Percentiles rank a stretch among this genome's conserved stretches.
Evolutionary conservation across 2,888 invertebrate species (phyloP).

Genomic region (Xanthorhoe designata): DNA sequence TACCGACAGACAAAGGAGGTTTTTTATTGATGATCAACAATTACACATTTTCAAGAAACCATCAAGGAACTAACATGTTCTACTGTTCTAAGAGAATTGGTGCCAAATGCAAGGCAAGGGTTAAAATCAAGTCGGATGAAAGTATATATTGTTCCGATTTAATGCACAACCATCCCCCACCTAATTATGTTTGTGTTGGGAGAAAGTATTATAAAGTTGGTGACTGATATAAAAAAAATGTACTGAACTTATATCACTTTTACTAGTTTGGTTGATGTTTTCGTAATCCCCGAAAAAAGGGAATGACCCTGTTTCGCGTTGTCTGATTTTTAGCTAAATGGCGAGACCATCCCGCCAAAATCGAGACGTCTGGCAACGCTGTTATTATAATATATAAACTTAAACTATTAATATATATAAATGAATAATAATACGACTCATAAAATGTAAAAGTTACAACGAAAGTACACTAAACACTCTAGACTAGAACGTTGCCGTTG

Average conservation of each 20-base stretch:
- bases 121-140: conserved; percentile 19
- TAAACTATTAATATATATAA: too few species aligned
- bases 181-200: conserved; percentile 35
- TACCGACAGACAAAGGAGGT: conserved; percentile 56
- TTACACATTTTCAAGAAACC: conserved; percentile 47
- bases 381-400: too few species aligned
- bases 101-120: conserved; percentile 43
- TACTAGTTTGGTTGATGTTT: too few species aligned
- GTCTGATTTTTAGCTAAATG: too few species aligned
- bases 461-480: too few species aligned
- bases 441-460: too few species aligned
- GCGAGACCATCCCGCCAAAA: too few species aligned
- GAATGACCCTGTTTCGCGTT: too few species aligned
- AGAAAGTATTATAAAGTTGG: conserved; percentile 42
- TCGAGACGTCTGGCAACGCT: background rate
- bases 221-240: background rate
- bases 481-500: too few species aligned
- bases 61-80: conserved; percentile 33
- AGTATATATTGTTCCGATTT: conserved; percentile 3
- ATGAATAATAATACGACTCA: too few species aligned
- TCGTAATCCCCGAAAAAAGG: too few species aligned
- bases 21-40: conserved; percentile 46
- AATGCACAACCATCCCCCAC: conserved; percentile 43
- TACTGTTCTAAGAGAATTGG: conserved; percentile 43
- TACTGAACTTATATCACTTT: background rate